phyloP scores from a whole-genome alignment of 2,888 invertebrate genomes.

The Oligia fasciuncula region DNA sequence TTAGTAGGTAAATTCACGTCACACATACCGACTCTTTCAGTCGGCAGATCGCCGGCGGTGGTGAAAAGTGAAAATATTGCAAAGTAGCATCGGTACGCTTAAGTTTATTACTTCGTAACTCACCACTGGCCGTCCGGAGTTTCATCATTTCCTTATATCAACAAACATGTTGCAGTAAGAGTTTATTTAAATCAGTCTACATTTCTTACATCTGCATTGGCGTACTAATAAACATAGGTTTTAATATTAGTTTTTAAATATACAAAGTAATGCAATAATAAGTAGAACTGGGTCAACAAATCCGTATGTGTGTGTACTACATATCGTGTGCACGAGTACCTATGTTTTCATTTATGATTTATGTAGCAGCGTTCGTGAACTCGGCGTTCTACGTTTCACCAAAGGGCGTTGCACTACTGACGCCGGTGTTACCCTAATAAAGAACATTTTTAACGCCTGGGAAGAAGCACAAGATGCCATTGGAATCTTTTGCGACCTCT shows the following conservation, averaged over 20 bases:
- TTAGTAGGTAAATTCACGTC: slow-evolving; percentile 28
- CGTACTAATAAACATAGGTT: slow-evolving; percentile 57
- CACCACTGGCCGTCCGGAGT: slow-evolving; percentile 44
- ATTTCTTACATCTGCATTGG: slow-evolving; percentile 62
- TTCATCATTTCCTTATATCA: slow-evolving; percentile 63
- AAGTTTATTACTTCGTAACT: slow-evolving; percentile 49
- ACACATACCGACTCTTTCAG: slow-evolving; percentile 26
- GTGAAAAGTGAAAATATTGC: slow-evolving; percentile 61
- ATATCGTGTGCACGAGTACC: slow-evolving; percentile 41
- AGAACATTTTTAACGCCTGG: no score
- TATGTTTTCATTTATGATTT: slow-evolving; percentile 62
- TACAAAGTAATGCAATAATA: slow-evolving; percentile 63
- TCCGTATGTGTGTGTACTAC: slow-evolving; percentile 41
- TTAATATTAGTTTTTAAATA: slow-evolving; percentile 59
- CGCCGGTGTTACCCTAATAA: no score
- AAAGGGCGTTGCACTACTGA: no score
- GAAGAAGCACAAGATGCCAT: no score
- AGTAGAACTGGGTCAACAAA: slow-evolving; percentile 63
- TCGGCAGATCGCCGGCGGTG: slow-evolving; percentile 8
- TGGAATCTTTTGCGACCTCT: no score
- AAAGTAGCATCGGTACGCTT: slow-evolving; percentile 31
- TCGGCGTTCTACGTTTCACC: slow-evolving; percentile 40
- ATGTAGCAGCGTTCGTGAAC: slow-evolving; percentile 56
- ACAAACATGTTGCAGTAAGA: slow-evolving; percentile 51
- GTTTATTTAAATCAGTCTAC: slow-evolving; percentile 58